These are phyloP conservation scores for Notoglanidium macrostoma DNA, from an alignment of 2,797 vertebrate species.

Conservation along the genomic window DNA sequence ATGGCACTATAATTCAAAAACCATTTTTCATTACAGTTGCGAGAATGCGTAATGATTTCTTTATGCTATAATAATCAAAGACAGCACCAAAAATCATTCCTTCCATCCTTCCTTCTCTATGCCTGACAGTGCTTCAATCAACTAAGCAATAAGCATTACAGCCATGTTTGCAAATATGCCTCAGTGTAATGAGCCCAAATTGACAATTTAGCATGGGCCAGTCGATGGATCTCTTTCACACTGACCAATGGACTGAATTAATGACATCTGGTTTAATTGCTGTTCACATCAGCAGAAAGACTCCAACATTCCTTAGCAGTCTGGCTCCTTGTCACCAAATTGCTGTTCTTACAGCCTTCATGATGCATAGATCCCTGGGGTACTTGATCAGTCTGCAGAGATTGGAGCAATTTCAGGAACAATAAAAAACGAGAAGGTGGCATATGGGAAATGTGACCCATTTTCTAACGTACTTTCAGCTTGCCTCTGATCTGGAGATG, in stretches of 20 bases:
- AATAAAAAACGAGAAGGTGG: conserved; percentile 25
- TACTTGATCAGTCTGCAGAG: conserved; percentile 27
- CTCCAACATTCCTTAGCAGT: conserved; percentile 11
- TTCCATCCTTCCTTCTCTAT: background rate
- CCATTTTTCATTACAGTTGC: background rate
- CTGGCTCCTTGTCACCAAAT: conserved; percentile 43
- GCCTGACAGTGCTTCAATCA: conserved; percentile 23
- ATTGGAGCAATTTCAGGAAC: conserved; percentile 52
- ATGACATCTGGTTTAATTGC: conserved; percentile 57
- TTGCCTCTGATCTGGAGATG: conserved; percentile 35
- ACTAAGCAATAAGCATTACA: conserved; percentile 50
- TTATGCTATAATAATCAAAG: background rate
- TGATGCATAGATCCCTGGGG: conserved; percentile 47
- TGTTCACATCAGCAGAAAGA: conserved; percentile 39
- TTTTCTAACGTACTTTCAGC: conserved; percentile 55
- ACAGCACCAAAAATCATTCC: background rate
- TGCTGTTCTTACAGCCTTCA: conserved; percentile 45
- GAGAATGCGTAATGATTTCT: background rate
- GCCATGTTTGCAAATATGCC: conserved; percentile 55
- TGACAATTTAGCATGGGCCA: conserved; percentile 47
- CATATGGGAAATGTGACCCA: conserved; percentile 44
- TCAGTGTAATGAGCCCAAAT: conserved; percentile 51
- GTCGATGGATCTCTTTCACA: conserved; percentile 56
- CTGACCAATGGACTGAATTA: conserved; percentile 49
- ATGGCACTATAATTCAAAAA: background rate